Evolutionary conservation across 2,888 invertebrate species (phyloP).

Genomic region (Polymixis flavicincta): DNA sequence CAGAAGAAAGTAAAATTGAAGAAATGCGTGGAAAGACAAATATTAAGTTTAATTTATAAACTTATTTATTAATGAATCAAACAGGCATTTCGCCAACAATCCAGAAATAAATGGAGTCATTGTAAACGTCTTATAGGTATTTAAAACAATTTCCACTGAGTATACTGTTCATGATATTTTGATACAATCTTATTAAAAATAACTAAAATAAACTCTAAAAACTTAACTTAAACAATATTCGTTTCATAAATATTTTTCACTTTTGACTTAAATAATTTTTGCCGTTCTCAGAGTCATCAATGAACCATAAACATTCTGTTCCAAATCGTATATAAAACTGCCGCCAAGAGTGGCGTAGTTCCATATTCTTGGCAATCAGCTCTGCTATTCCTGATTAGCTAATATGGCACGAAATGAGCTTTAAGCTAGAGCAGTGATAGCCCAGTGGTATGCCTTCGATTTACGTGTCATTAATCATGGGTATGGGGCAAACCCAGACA

Average conservation of each 20-base stretch:
- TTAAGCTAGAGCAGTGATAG: not conserved
- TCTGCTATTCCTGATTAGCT: no score
- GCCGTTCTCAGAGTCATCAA: constrained; percentile 7
- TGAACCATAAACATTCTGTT: not conserved
- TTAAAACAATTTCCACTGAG: not conserved
- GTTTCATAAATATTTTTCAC: constrained; percentile 35
- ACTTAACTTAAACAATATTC: constrained; percentile 41
- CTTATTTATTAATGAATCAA: not conserved
- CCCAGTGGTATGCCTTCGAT: no score
- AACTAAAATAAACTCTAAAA: constrained; percentile 49
- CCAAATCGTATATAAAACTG: not conserved
- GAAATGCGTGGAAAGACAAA: not conserved
- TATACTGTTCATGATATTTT: not conserved
- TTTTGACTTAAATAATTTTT: not conserved
- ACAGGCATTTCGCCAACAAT: not conserved
- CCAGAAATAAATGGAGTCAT: not conserved
- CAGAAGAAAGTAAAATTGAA: no score
- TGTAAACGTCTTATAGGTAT: not conserved
- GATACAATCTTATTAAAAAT: constrained; percentile 35
- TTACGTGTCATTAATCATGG: no score
- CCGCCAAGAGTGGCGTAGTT: not conserved
- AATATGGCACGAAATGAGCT: no score
- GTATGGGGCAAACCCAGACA: no score
- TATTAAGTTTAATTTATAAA: no score
- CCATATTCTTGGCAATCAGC: not conserved